Evolutionary conservation across 2,113 vertebrate species (phyloP).

Genomic region (Syngnathoides biaculeatus): DNA sequence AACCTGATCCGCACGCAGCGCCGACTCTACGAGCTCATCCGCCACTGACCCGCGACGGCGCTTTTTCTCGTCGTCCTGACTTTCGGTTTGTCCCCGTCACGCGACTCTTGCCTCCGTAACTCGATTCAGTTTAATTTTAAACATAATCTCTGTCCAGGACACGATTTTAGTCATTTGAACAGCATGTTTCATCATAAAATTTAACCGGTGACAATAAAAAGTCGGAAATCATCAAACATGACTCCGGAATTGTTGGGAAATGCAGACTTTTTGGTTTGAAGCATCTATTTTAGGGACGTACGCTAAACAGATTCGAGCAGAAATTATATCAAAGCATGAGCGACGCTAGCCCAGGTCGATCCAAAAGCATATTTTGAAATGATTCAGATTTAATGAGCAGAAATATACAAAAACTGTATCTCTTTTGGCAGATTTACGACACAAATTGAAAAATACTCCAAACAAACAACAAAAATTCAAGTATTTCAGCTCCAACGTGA

Average conservation of each 20-base stretch:
- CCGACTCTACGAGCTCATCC: constrained; percentile 60
- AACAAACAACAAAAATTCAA: constrained; percentile 31
- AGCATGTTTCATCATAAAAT: too few relatives aligned
- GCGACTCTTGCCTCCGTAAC: background rate
- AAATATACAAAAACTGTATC: background rate
- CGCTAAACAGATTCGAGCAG: too few relatives aligned
- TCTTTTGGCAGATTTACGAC: background rate
- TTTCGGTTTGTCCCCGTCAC: too few relatives aligned
- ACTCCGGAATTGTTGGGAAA: too few relatives aligned
- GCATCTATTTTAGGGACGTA: too few relatives aligned
- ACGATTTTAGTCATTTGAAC: too few relatives aligned
- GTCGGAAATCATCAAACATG: background rate
- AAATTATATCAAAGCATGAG: background rate
- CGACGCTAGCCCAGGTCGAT: background rate
- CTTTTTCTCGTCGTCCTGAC: too few relatives aligned
- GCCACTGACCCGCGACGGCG: constrained; percentile 33
- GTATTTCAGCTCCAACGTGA: background rate
- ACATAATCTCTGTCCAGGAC: too few relatives aligned
- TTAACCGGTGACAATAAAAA: too few relatives aligned
- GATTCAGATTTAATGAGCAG: background rate
- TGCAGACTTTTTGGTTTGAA: too few relatives aligned
- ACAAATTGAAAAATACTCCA: constrained; percentile 31
- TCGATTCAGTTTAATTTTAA: too few relatives aligned
- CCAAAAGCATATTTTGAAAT: background rate
- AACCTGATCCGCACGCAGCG: constrained; percentile 61